phyloP scores from a whole-genome alignment of 2,888 invertebrate species.

The Lypha dubia region DNA sequence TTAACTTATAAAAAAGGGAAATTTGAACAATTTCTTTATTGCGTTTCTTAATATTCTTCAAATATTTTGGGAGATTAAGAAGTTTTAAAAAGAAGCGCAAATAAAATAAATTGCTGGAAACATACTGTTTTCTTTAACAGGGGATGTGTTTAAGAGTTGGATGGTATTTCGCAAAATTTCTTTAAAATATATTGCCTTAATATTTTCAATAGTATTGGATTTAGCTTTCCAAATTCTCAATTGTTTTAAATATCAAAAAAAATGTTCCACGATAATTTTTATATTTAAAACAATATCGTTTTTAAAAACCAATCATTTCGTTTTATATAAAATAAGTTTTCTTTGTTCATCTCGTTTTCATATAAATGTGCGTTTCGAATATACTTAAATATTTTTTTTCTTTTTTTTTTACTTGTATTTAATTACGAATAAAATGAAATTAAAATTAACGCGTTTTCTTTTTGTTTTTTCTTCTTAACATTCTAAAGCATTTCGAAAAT shows the following conservation, averaged over 20 bases:
- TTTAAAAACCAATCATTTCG: conserved; percentile 32
- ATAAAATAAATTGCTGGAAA: conserved; percentile 25
- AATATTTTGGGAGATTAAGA: conserved; percentile 51
- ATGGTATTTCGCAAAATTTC: not conserved
- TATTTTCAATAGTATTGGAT: conserved; percentile 32
- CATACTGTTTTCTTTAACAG: not conserved
- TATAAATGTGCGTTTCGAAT: conserved; percentile 55
- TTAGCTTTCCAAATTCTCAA: conserved; percentile 31
- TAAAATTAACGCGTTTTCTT: conserved; percentile 23
- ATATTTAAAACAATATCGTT: conserved; percentile 47
- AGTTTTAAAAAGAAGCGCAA: not conserved
- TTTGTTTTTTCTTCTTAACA: not conserved
- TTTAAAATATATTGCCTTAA: not conserved
- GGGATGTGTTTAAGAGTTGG: conserved; percentile 48
- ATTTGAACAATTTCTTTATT: conserved; percentile 24
- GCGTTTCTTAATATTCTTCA: not conserved
- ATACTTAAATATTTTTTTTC: conserved; percentile 25
- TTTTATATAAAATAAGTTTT: conserved; percentile 66
- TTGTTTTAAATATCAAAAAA: conserved; percentile 73
- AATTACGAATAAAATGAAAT: conserved; percentile 19
- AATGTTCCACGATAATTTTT: conserved; percentile 81
- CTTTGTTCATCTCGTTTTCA: conserved; percentile 37
- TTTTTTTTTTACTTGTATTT: conserved; percentile 18
- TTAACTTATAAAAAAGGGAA: not conserved
- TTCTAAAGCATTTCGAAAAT: conserved; percentile 22